Percentiles rank a stretch among this genome's conserved stretches.
Evolutionary conservation across 2,888 invertebrate species (phyloP).

Genomic region (Thera britannica): DNA sequence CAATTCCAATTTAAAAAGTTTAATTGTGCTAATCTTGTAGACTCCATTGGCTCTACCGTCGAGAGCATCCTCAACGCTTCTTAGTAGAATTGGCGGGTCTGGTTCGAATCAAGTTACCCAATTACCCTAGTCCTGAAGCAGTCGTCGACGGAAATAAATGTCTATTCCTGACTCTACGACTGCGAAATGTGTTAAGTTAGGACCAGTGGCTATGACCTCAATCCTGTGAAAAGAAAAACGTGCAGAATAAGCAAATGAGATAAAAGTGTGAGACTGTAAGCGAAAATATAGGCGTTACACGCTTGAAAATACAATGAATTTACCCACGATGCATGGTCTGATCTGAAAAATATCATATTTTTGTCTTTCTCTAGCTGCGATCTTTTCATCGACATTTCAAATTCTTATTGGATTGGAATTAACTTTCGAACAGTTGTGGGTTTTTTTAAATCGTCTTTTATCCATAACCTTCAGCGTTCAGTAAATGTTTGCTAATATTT

Average conservation of each 20-base stretch:
- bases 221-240: background rate
- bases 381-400: no score
- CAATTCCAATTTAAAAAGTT: no score
- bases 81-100: constrained; percentile 17
- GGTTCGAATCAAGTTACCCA: constrained; percentile 43
- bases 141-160: constrained; percentile 41
- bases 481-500: no score
- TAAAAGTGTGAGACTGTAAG: background rate
- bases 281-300: background rate
- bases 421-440: no score
- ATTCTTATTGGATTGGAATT: no score
- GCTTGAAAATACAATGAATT: background rate
- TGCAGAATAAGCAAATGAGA: constrained; percentile 3
- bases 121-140: constrained; percentile 40
- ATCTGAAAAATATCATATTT: no score
- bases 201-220: constrained; percentile 21
- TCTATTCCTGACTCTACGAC: constrained; percentile 32
- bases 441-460: no score
- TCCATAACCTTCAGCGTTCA: no score
- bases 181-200: constrained; percentile 24
- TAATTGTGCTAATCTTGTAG: background rate
- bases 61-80: constrained; percentile 26
- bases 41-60: constrained; percentile 15
- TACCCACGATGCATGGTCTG: no score
- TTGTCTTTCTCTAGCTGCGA: no score